Evolutionary conservation across 2,888 invertebrate species (phyloP), one percentile per base, ranked within the genome.

Genomic region (Aspidiotus rigidus): DNA sequence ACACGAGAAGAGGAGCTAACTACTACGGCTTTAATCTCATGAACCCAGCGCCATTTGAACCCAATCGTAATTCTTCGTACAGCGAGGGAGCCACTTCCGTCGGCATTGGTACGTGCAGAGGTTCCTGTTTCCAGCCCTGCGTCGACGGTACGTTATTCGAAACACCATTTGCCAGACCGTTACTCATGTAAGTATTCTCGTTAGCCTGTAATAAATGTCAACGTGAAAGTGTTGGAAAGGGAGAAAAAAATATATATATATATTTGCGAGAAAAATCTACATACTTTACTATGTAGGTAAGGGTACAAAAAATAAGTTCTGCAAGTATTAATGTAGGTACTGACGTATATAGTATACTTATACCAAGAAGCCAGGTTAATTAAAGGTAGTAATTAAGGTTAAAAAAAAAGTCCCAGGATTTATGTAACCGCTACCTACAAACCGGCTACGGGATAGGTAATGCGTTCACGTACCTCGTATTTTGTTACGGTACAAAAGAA

Each of bases 21-120:
- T 39, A 42, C 42, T 57, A 86, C 82, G 85, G 85, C 79, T 86
- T 87, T 79, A 89, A 83, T 77, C 89, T 82, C 80, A 89, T 89
- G 81, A 89, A 89, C 75, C 89, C 87, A 73, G 87, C 86, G 73
- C 89, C 89, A 76, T 89, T 88, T 77, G 87, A 87, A 72, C 86
- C 85, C 75, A 90, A 83, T 81, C 89, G 88, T 77, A 90, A 82
- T 78, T 90, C 89, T 80, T 89, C 89, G 78, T 89, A 90, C 72
- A 89, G 80, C 72, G 89, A 85, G 66, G 89, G 89, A 76, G 88
- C 86, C 40, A 88, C 87, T 80, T 88, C 89, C 40, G 79, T 73
- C 2, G 79, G 76, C 64, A 79, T 75, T 7, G 82, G 81, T 55
- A 81, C 83, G 75, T 86, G 86, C 1, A 86, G 79, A 2, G 84